Evolutionary conservation across 2,797 vertebrate genomes (phyloP).

Genomic region (Sebastes oblongus): DNA sequence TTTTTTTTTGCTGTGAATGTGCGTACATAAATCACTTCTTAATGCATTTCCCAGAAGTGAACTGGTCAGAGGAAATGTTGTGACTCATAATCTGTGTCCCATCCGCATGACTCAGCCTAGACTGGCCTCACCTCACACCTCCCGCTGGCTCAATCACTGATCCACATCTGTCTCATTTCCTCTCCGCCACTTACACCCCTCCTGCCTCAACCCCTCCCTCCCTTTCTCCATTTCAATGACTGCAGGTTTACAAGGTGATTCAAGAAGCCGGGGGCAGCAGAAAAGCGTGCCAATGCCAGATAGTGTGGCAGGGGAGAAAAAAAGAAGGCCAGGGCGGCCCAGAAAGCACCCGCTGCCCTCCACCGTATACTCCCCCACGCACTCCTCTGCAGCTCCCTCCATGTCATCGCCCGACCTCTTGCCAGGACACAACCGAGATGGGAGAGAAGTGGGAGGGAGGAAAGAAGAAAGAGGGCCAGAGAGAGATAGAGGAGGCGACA

Average conservation of each 20-base stretch:
- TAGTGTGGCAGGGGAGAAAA: slow-evolving; percentile 85
- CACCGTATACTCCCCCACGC: slow-evolving; percentile 63
- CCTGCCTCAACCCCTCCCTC: slow-evolving; percentile 17
- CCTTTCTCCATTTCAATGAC: slow-evolving; percentile 45
- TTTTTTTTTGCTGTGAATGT: slow-evolving; percentile 12
- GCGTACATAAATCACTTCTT: slow-evolving; percentile 66
- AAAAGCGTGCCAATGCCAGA: slow-evolving; percentile 78
- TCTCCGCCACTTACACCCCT: slow-evolving; percentile 48
- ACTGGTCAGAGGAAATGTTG: slow-evolving; percentile 76
- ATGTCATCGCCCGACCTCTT: slow-evolving; percentile 47
- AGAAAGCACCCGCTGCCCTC: slow-evolving; percentile 84
- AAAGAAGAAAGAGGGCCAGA: slow-evolving; percentile 48
- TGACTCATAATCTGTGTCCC: slow-evolving; percentile 78
- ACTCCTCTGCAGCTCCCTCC: slow-evolving; percentile 59
- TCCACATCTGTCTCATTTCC: slow-evolving; percentile 80
- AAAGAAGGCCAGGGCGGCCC: slow-evolving; percentile 91
- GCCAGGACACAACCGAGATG: slow-evolving; percentile 57
- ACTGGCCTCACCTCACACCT: slow-evolving; percentile 77
- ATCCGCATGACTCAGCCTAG: slow-evolving; percentile 76
- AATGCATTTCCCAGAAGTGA: slow-evolving; percentile 79
- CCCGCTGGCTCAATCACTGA: slow-evolving; percentile 72
- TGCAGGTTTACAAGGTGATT: slow-evolving; percentile 77
- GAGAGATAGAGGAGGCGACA: slow-evolving; percentile 45
- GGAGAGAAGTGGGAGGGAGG: slow-evolving; percentile 51
- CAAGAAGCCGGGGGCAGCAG: slow-evolving; percentile 67